These are phyloP conservation scores for Pangasius krempfi DNA, from an alignment of 2,797 vertebrate genomes.

Conservation along the genomic window DNA sequence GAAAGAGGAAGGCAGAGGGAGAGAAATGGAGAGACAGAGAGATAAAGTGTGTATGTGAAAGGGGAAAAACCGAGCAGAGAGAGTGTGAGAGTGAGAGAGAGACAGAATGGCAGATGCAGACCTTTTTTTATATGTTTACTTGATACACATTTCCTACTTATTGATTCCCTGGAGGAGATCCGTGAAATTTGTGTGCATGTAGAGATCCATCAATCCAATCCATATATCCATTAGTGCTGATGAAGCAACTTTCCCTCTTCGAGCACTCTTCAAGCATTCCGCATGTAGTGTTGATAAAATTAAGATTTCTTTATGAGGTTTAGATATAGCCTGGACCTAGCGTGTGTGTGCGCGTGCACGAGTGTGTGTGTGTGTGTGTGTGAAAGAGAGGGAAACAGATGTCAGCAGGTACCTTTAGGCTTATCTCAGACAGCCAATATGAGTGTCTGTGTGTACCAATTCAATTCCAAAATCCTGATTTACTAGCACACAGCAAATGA, in stretches of 20 bases:
- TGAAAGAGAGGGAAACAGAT: background rate
- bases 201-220: background rate
- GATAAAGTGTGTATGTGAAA: conserved; percentile 32
- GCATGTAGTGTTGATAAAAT: background rate
- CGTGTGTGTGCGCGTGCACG: background rate
- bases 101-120: background rate
- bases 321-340: background rate
- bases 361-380: background rate
- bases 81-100: conserved; percentile 3
- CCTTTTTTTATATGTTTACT: background rate
- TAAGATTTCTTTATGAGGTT: background rate
- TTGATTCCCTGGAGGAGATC: background rate
- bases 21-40: conserved; percentile 8
- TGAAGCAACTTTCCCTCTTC: background rate
- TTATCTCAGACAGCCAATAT: conserved; percentile 23
- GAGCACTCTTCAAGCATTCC: background rate
- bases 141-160: background rate
- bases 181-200: background rate
- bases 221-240: background rate
- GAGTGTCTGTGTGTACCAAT: background rate
- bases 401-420: conserved; percentile 1
- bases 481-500: background rate
- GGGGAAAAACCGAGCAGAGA: conserved; percentile 21
- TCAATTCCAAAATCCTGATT: conserved; percentile 4
- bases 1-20: conserved; percentile 29